phyloP scores from a whole-genome alignment of 2,888 invertebrate genomes.

The Timema podura region DNA sequence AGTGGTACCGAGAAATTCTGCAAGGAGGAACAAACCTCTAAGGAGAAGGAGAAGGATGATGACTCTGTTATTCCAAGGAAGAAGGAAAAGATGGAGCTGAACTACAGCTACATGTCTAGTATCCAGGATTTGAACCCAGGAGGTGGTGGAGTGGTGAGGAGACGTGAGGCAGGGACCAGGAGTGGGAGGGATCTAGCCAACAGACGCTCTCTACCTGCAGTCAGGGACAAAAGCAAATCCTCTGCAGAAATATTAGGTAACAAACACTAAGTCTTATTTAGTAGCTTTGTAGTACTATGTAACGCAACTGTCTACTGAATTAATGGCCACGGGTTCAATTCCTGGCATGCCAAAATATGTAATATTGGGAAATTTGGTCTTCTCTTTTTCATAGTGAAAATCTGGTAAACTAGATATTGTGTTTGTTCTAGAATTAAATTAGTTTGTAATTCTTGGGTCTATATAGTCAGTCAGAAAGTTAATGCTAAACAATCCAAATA shows the following conservation, averaged over 20 bases:
- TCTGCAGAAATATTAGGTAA: conserved; percentile 45
- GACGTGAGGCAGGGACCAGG: conserved; percentile 6
- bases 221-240: conserved; percentile 47
- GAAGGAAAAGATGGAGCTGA: conserved; percentile 52
- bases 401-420: too few relatives aligned
- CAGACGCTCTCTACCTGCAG: conserved; percentile 37
- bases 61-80: conserved; percentile 48
- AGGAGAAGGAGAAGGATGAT: conserved; percentile 45
- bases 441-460: too few relatives aligned
- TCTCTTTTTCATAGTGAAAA: too few relatives aligned
- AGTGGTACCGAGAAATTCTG: conserved; percentile 33
- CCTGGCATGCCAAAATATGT: too few relatives aligned
- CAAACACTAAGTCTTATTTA: too few relatives aligned
- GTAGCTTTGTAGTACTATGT: too few relatives aligned
- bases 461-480: too few relatives aligned
- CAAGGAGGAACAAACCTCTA: conserved; percentile 32
- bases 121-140: neutral
- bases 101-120: conserved; percentile 40
- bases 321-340: too few relatives aligned
- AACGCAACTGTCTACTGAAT: too few relatives aligned
- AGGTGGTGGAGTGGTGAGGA: conserved; percentile 23
- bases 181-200: conserved; percentile 23
- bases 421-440: too few relatives aligned
- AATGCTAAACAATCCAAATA: too few relatives aligned
- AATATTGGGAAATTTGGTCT: too few relatives aligned